Evolutionary conservation across 92 coral and sea anemone genomes (phyloP).

Genomic region (Plumapathes pennacea): DNA sequence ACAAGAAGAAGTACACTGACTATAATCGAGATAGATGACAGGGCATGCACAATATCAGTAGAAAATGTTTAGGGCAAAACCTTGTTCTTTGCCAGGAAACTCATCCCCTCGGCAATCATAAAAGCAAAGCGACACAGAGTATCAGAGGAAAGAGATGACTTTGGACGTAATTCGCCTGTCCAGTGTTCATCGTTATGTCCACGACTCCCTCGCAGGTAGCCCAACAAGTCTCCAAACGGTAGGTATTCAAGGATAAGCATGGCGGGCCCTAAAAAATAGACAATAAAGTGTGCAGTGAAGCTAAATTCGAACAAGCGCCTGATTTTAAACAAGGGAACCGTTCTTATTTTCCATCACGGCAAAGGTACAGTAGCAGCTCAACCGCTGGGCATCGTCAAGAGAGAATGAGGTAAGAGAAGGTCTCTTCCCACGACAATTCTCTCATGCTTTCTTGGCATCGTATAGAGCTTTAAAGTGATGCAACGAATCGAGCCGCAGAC

Average conservation of each 20-base stretch:
- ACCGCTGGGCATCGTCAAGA: too few relatives aligned
- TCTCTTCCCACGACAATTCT: too few relatives aligned
- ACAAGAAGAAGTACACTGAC: too few relatives aligned
- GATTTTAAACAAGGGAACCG: background rate
- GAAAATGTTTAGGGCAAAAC: too few relatives aligned
- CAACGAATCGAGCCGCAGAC: too few relatives aligned
- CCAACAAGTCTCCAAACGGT: conserved; percentile 66
- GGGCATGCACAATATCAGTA: too few relatives aligned
- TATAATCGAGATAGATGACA: too few relatives aligned
- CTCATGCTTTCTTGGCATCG: too few relatives aligned
- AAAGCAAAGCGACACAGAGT: conserved; percentile 55
- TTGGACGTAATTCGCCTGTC: conserved; percentile 57
- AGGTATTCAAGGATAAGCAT: conserved; percentile 34
- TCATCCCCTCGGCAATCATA: conserved; percentile 81
- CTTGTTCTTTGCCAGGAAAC: conserved; percentile 51
- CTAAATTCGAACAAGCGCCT: too few relatives aligned
- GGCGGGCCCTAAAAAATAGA: conserved; percentile 6
- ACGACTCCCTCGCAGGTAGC: conserved; percentile 64
- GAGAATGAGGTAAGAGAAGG: background rate
- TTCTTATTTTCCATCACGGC: too few relatives aligned
- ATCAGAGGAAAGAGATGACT: conserved; percentile 18
- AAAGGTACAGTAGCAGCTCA: too few relatives aligned
- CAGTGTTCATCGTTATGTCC: conserved; percentile 53
- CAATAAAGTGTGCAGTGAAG: background rate
- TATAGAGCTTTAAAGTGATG: too few relatives aligned